These are phyloP conservation scores for Digitonthophagus gazella DNA, from an alignment of 2,888 invertebrate species.

Conservation along the genomic window DNA sequence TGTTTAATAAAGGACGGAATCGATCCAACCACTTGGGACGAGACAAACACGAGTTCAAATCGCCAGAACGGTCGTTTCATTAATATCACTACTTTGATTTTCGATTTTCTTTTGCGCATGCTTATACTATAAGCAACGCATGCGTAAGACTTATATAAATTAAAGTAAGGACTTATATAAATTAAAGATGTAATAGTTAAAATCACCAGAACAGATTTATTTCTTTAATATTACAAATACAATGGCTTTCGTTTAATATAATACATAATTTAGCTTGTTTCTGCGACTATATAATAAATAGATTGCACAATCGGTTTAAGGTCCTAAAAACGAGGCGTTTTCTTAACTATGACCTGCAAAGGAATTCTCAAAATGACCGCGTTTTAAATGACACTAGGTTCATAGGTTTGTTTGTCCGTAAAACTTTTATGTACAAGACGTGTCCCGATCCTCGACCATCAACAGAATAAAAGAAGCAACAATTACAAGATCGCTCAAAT, in stretches of 20 bases:
- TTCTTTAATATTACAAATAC: slow-evolving; percentile 50
- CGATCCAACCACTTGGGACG: neutral
- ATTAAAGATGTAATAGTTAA: slow-evolving; percentile 8
- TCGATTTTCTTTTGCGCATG: too few species aligned
- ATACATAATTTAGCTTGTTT: slow-evolving; percentile 46
- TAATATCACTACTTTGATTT: too few species aligned
- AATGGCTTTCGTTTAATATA: slow-evolving; percentile 43
- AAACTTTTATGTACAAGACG: slow-evolving; percentile 16
- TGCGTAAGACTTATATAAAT: too few species aligned
- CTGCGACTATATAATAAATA: slow-evolving; percentile 45
- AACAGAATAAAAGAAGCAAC: slow-evolving; percentile 25
- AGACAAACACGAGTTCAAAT: slow-evolving; percentile 1
- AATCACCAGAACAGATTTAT: slow-evolving; percentile 48
- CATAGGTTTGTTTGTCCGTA: too few species aligned
- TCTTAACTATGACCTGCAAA: slow-evolving; percentile 22
- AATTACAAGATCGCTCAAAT: slow-evolving; percentile 21
- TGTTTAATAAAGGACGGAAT: neutral
- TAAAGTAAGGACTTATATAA: neutral
- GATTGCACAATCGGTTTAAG: slow-evolving; percentile 48
- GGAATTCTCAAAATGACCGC: slow-evolving; percentile 2
- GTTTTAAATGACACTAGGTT: neutral
- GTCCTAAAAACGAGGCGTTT: slow-evolving; percentile 31
- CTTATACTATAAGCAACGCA: too few species aligned
- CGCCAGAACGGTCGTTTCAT: neutral
- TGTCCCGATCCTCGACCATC: slow-evolving; percentile 14